A percentile compares a stretch with the other conserved stretches of the same genome.
Evolutionary conservation across 1,140 invertebrate genomes (phyloP).

Genomic region (Cydia amplana): DNA sequence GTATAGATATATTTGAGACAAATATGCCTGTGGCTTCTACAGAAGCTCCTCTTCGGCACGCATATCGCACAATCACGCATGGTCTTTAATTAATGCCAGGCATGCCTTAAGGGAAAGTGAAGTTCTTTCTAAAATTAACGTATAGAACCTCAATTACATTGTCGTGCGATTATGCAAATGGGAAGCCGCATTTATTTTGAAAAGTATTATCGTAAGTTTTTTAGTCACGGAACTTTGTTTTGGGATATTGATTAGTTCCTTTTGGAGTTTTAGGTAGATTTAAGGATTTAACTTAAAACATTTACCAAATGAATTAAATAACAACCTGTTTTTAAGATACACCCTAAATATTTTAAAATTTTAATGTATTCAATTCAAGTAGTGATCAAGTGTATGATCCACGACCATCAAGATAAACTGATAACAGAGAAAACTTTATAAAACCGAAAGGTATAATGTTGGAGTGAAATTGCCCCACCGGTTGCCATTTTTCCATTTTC

Average conservation of each 20-base stretch:
- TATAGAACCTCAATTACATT: constrained; percentile 11
- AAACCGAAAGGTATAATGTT: no score
- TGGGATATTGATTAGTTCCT: neutral
- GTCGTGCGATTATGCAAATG: constrained; percentile 1
- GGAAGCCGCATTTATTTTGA: neutral
- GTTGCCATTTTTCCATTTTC: no score
- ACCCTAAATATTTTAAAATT: no score
- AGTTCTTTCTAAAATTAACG: constrained; percentile 42
- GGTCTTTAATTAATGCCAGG: constrained; percentile 51
- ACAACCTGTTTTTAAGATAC: no score
- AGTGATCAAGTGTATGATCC: no score
- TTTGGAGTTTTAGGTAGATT: neutral
- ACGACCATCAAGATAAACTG: no score
- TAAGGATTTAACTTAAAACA: no score
- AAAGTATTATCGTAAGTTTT: neutral
- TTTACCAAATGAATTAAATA: no score
- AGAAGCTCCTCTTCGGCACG: constrained; percentile 55
- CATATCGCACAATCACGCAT: constrained; percentile 54
- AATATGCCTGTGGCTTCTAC: constrained; percentile 60
- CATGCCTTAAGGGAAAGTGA: constrained; percentile 55
- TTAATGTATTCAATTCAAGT: no score
- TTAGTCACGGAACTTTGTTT: neutral
- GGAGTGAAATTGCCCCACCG: no score
- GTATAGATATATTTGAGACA: neutral
- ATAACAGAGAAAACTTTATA: no score